Evolutionary conservation across 2,888 invertebrate genomes (phyloP).

Genomic region (Hemicrepidius hirtus): DNA sequence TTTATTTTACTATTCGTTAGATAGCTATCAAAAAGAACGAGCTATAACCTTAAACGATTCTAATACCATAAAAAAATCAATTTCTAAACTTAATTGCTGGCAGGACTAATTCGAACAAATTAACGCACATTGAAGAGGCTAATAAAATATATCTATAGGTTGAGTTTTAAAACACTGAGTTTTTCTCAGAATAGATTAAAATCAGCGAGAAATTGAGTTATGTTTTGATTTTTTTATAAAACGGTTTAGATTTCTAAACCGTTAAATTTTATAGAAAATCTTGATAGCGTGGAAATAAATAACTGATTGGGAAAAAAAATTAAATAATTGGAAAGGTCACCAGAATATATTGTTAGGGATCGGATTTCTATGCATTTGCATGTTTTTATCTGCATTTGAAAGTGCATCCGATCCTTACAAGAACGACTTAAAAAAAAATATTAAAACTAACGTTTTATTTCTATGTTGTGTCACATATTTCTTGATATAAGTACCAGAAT

Average conservation of each 20-base stretch:
- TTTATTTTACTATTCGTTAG: neutral
- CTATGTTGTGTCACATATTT: neutral
- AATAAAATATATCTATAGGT: constrained; percentile 9
- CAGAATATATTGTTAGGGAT: too few relatives aligned
- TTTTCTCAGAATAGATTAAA: neutral
- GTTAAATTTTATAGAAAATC: too few relatives aligned
- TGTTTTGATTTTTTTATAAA: neutral
- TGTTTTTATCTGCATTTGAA: too few relatives aligned
- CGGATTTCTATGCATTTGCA: too few relatives aligned
- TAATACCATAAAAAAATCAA: constrained; percentile 15
- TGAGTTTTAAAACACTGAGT: neutral
- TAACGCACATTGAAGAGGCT: neutral
- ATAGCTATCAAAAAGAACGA: constrained; percentile 9
- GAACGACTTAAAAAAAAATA: too few relatives aligned
- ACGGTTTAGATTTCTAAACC: neutral
- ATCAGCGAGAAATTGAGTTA: neutral
- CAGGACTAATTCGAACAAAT: constrained; percentile 8
- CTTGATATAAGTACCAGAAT: neutral
- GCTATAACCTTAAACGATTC: neutral
- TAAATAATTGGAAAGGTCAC: too few relatives aligned
- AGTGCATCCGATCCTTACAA: too few relatives aligned
- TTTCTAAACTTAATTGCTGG: neutral
- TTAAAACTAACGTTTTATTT: neutral
- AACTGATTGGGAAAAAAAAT: too few relatives aligned
- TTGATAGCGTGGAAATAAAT: too few relatives aligned